Conservation (phyloP, 2,113 vertebrate species). For the Microtus richardsoni region DNA sequence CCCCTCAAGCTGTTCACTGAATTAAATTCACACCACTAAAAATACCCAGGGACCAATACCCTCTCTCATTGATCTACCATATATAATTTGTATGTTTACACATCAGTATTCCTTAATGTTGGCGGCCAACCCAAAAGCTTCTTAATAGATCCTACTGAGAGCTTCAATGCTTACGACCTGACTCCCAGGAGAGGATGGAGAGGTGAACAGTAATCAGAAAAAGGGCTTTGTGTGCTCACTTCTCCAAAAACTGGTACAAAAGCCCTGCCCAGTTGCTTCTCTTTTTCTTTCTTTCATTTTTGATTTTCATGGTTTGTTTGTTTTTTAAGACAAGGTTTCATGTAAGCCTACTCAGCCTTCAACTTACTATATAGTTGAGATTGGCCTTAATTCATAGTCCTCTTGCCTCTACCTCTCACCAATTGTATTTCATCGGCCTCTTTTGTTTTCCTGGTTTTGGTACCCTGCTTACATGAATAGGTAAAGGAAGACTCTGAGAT, state of each 20-base stretch:
- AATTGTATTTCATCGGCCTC: background rate
- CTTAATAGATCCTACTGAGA: background rate
- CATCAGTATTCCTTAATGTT: background rate
- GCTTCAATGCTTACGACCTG: background rate
- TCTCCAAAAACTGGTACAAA: background rate
- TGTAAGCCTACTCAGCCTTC: background rate
- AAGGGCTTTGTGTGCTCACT: background rate
- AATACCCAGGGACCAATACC: background rate
- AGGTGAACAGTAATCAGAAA: background rate
- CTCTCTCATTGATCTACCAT: background rate
- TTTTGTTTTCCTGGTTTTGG: background rate
- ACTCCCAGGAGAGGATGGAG: background rate
- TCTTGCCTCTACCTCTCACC: background rate
- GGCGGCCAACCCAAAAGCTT: background rate
- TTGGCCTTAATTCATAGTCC: background rate
- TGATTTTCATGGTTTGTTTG: background rate
- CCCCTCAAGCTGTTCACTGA: background rate
- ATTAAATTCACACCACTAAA: conserved; percentile 11
- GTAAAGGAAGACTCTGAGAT: background rate
- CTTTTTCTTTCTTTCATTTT: background rate
- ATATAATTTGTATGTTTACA: background rate
- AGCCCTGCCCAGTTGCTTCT: background rate
- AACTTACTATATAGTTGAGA: background rate
- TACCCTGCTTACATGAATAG: background rate
- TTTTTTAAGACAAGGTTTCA: background rate